phyloP scores from a whole-genome alignment of 1,140 invertebrate species.

The Pogonomyrmex californicus region DNA sequence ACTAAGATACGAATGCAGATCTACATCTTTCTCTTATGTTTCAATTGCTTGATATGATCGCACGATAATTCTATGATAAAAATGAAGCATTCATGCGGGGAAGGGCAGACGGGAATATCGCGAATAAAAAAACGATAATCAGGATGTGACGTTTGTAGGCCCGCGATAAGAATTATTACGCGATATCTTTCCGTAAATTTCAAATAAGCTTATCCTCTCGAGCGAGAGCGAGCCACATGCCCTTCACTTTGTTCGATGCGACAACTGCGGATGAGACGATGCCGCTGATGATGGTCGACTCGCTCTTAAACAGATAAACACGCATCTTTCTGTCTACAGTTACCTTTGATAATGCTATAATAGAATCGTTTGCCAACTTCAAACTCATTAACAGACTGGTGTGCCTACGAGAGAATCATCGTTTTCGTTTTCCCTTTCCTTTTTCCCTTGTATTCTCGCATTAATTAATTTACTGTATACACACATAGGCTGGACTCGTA shows the following conservation, averaged over 20 bases:
- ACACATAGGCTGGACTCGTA: constrained; percentile 78
- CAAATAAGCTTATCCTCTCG: constrained; percentile 5
- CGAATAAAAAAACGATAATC: constrained; percentile 11
- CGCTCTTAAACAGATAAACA: constrained; percentile 58
- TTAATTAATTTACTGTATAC: constrained; percentile 69
- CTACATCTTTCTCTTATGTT: neutral
- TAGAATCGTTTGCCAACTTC: constrained; percentile 32
- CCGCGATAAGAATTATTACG: constrained; percentile 33
- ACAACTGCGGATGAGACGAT: neutral
- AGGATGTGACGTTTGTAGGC: constrained; percentile 56
- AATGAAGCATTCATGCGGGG: constrained; percentile 4
- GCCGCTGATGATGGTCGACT: neutral
- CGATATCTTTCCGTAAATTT: constrained; percentile 6
- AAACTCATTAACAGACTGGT: constrained; percentile 44
- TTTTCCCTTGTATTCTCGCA: neutral
- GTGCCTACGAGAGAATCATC: neutral
- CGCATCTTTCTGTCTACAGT: constrained; percentile 37
- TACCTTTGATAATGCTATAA: constrained; percentile 47
- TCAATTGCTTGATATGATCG: constrained; percentile 23
- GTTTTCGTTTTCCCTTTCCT: neutral
- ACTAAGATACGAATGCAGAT: neutral
- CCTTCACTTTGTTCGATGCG: constrained; percentile 6
- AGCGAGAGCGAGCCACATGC: neutral
- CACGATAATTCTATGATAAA: neutral
- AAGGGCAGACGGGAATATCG: constrained; percentile 18